Base-by-base conservation (phyloP, 2,797 vertebrate genomes). In the Pangasius macronema region DNA sequence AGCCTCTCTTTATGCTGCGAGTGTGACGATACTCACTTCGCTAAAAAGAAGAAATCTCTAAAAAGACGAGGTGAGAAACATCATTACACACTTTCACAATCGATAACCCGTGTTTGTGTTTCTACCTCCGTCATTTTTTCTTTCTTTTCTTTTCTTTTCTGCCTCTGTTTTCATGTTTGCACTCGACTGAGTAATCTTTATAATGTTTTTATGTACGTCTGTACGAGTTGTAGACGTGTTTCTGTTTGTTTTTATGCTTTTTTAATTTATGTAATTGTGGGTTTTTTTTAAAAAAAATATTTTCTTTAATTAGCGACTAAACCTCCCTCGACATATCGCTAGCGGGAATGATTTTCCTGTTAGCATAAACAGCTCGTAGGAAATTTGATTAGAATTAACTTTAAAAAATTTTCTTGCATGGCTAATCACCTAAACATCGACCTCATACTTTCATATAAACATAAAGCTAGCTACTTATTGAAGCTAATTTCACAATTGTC, bases 51-150 rank as follows among this genome's bases (percentile, higher is more conserved):
- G 88, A 89, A 89, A 87, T 85, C 61, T 57, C 75, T 57, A 81
- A 89, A 87, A 86, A 51, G 59, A 65, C 79, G 36, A 75, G 86
- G 84, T 46, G 85, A 86, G 53, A 63, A 87, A 82, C 86, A 90
- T 89, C 86, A 89, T 89, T 89, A 87, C 83, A 84, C 57, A 36
- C 68, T 67, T 79, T 73, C 84, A 57, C 82, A 82, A 82, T 82
- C 81, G 85, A 76, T 75, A 88, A n/a, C n/a, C n/a, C n/a, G n/a
- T n/a, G n/a, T n/a, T n/a, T n/a, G n/a, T n/a, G n/a, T n/a, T n/a
- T n/a, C n/a, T n/a, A n/a, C n/a, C n/a, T n/a, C n/a, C n/a, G n/a
- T n/a, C n/a, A n/a, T n/a, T n/a, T n/a, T n/a, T n/a, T n/a, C n/a
- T n/a, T n/a, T n/a, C n/a, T n/a, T n/a, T n/a, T n/a, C n/a, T n/a